These are phyloP conservation scores for Myripristis murdjan DNA, from an alignment of 2,797 vertebrate genomes.

Conservation along the genomic window DNA sequence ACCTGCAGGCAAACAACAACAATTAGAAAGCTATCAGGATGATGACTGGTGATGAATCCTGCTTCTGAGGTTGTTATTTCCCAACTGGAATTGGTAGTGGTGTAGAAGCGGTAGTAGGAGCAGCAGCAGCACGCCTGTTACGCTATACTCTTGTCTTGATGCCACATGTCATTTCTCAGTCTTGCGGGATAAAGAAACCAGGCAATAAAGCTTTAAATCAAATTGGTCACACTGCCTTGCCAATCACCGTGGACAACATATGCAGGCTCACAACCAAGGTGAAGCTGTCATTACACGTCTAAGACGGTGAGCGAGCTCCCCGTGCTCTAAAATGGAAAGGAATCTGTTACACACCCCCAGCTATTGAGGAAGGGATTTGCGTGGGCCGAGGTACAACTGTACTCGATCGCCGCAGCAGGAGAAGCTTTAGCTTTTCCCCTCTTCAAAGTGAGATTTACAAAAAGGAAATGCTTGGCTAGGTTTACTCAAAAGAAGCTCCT, in stretches of 20 bases:
- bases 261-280: slow-evolving; percentile 76
- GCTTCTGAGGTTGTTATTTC: slow-evolving; percentile 48
- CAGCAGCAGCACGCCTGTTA: slow-evolving; percentile 17
- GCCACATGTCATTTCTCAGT: slow-evolving; percentile 65
- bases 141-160: slow-evolving; percentile 26
- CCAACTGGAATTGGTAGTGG: slow-evolving; percentile 45
- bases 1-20: slow-evolving; percentile 65
- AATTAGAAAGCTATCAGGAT: slow-evolving; percentile 58
- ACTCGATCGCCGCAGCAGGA: slow-evolving; percentile 70
- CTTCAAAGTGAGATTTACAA: slow-evolving; percentile 80
- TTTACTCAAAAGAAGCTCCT: slow-evolving; percentile 79
- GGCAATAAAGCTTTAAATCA: slow-evolving; percentile 76
- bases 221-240: slow-evolving; percentile 77
- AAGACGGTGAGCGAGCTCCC: slow-evolving; percentile 56
- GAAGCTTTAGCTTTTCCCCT: slow-evolving; percentile 76
- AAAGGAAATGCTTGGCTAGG: slow-evolving; percentile 77
- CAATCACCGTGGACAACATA: slow-evolving; percentile 73
- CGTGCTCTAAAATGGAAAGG: slow-evolving; percentile 72
- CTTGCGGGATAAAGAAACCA: slow-evolving; percentile 63
- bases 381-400: slow-evolving; percentile 76
- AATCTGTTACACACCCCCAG: slow-evolving; percentile 73
- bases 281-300: slow-evolving; percentile 57
- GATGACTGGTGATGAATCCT: slow-evolving; percentile 62
- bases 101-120: not conserved
- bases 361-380: slow-evolving; percentile 77